Evolutionary conservation across 2,113 vertebrate genomes (phyloP), one percentile per base, ranked within the genome.

Genomic region (Oreocharis arfaki): DNA sequence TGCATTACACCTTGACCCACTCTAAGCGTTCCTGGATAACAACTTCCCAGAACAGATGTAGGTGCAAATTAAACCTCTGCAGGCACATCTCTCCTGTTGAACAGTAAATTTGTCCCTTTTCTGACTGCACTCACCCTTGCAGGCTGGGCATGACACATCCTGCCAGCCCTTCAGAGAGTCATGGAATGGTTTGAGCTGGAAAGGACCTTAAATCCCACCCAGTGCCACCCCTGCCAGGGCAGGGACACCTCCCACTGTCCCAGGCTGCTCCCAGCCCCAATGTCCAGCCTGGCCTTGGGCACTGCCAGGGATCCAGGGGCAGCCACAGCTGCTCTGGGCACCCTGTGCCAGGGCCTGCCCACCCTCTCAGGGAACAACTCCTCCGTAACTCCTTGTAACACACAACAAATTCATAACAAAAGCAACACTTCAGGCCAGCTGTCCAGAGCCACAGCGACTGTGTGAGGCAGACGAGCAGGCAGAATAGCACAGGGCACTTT

Each of bases 181-280:
- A 7, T 0, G 30, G 49, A 2, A 26, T 18, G 41, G 8, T 26
- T 16, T 78, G 57, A 26, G 17, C 4, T 1, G 33, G 10, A 0
- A 30, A 3, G 16, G 9, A 16, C 4, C 73, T 2, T 1, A 60
- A 41, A 61, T 1, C 23, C 41, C 41, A 0, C 0, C 41, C 56
- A 24, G 18, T 9, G 1, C 65, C 74, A 22, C 6, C 49, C 24
- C 35, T 3, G 49, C 42, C 76, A 44, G 52, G 50, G 44, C 60
- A 60, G 78, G 78, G 78, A 68, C 87, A 17, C 78, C 78, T 89
- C 2, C 78, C 78, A 4, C 61, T 67, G 47, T 7, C 37, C 86
- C 76, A 65, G 42, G 4, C 2, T 20, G 64, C 39, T 64, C 65
- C 84, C 2, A 87, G 32, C 32, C 53, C 46, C 33, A 60, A 0